Evolutionary conservation across 2,113 vertebrate species (phyloP).

Genomic region (Aegithalos caudatus): DNA sequence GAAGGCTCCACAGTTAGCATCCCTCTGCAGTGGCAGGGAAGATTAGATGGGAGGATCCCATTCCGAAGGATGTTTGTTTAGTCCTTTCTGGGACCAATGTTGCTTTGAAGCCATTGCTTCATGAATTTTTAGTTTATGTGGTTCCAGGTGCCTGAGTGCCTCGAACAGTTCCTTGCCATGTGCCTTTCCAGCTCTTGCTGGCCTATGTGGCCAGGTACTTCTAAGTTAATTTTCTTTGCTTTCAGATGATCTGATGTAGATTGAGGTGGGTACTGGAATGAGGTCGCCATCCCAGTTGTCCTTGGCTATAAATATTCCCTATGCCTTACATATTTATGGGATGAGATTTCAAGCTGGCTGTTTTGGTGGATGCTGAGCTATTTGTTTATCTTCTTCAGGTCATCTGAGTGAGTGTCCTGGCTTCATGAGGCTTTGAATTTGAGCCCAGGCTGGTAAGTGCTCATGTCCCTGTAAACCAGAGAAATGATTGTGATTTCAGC

Average conservation of each 20-base stretch:
- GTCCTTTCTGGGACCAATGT: neutral
- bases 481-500: neutral
- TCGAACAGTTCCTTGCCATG: neutral
- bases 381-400: conserved; percentile 28
- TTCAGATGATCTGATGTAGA: neutral
- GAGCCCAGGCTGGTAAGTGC: conserved; percentile 50
- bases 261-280: neutral
- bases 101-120: neutral
- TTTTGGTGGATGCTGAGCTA: neutral
- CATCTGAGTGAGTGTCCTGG: conserved; percentile 12
- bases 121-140: neutral
- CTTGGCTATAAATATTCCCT: neutral
- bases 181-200: neutral
- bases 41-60: neutral
- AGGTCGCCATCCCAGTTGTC: neutral
- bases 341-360: neutral
- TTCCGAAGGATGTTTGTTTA: neutral
- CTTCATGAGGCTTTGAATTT: conserved; percentile 31
- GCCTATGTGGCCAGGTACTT: neutral
- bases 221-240: neutral
- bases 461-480: neutral
- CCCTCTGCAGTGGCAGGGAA: neutral
- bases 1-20: neutral
- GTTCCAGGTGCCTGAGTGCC: neutral
- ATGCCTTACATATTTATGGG: neutral